phyloP scores from a whole-genome alignment of 35 echinoderm and acorn worm genomes.

The Chiridota heheva region DNA sequence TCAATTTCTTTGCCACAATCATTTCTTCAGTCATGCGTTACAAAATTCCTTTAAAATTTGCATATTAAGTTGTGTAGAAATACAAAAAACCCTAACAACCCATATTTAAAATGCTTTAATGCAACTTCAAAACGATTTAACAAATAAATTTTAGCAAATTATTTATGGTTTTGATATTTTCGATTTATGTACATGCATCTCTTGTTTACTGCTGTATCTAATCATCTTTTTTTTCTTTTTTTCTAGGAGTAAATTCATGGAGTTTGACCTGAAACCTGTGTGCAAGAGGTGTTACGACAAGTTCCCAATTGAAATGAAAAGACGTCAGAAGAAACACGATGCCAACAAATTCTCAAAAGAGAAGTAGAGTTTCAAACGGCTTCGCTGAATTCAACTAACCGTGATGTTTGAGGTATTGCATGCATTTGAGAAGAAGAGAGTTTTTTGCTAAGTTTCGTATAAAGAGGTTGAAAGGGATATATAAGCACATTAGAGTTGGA shows the following conservation, averaged over 20 bases:
- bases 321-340: constrained; percentile 89
- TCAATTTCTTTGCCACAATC: too few relatives aligned
- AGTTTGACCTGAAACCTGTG: constrained; percentile 97
- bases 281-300: constrained; percentile 98
- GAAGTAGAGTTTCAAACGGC: too few relatives aligned
- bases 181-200: neutral
- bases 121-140: constrained; percentile 9
- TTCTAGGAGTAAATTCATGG: constrained; percentile 96
- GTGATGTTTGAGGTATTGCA: too few relatives aligned
- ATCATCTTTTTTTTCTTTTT: constrained; percentile 13
- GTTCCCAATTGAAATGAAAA: constrained; percentile 93
- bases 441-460: too few relatives aligned
- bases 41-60: neutral
- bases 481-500: too few relatives aligned
- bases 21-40: neutral
- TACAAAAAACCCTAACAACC: neutral
- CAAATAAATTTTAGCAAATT: neutral
- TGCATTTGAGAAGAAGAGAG: too few relatives aligned
- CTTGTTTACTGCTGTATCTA: neutral
- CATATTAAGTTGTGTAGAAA: neutral
- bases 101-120: neutral
- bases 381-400: too few relatives aligned
- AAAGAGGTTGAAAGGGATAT: too few relatives aligned
- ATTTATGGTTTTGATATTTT: neutral
- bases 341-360: constrained; percentile 78